Conservation (phyloP, 2,888 invertebrate genomes). For the Homarus gammarus region DNA sequence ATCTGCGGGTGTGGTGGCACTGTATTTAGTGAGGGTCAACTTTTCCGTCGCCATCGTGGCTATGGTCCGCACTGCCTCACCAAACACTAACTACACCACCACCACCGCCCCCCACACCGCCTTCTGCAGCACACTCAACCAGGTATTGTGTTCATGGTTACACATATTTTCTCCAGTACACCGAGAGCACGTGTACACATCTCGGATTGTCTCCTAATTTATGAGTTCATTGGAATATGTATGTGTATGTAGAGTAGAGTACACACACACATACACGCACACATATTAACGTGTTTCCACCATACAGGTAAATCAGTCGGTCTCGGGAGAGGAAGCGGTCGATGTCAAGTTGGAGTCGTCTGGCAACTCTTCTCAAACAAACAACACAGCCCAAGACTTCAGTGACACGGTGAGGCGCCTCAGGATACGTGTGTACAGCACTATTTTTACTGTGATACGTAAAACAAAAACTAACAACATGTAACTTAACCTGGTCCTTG, state of each 20-base stretch:
- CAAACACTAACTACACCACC: neutral
- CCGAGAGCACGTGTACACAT: neutral
- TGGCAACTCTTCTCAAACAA: neutral
- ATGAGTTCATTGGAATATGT: neutral
- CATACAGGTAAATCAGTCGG: neutral
- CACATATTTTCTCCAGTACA: no score
- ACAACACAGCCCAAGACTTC: neutral
- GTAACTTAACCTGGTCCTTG: neutral
- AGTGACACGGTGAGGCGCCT: neutral
- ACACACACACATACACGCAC: neutral
- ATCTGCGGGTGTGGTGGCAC: constrained; percentile 31
- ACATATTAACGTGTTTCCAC: neutral
- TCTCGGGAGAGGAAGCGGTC: neutral
- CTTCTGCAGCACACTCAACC: neutral
- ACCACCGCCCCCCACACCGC: neutral
- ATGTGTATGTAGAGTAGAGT: no score
- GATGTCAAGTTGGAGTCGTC: neutral
- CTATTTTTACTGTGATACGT: neutral
- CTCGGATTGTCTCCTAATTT: neutral
- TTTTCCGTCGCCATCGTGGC: constrained; percentile 50
- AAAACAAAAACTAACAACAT: neutral
- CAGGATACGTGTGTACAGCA: neutral
- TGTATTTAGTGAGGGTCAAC: constrained; percentile 33
- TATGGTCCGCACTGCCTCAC: constrained; percentile 9
- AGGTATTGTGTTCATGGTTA: neutral